Evolutionary conservation across 2,113 vertebrate genomes (phyloP).

Genomic region (Tyrannus savana): DNA sequence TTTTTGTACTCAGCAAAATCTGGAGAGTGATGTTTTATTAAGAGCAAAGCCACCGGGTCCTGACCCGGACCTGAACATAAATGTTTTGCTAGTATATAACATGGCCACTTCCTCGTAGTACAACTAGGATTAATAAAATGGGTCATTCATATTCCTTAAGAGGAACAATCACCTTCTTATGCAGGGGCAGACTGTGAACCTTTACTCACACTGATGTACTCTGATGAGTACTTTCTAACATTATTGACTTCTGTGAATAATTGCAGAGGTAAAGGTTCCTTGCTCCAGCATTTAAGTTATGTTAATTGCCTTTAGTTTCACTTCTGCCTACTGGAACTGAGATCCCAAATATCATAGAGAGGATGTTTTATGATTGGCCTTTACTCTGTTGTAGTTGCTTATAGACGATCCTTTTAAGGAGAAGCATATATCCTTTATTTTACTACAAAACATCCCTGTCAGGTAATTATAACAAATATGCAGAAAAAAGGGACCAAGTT

Average conservation of each 20-base stretch:
- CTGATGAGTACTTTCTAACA: neutral
- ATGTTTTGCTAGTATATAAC: neutral
- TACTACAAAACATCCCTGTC: neutral
- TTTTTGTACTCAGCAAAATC: neutral
- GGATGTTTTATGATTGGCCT: neutral
- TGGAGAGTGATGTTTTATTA: neutral
- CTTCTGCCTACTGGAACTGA: neutral
- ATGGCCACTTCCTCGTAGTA: neutral
- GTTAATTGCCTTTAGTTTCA: neutral
- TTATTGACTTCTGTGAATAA: conserved; percentile 29
- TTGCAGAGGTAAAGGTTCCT: neutral
- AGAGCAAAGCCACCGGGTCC: neutral
- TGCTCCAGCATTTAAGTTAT: neutral
- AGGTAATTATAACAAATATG: neutral
- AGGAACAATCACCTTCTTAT: neutral
- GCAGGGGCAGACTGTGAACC: neutral
- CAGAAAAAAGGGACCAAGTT: neutral
- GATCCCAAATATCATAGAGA: neutral
- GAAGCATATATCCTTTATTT: neutral
- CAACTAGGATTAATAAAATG: conserved; percentile 6
- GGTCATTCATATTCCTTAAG: neutral
- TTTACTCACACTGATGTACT: neutral
- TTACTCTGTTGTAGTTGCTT: neutral
- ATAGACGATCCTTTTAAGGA: neutral
- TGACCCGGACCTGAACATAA: neutral